A percentile compares a stretch with the other conserved stretches of the same genome.
These are phyloP conservation scores for Esox masquinongy DNA, from an alignment of 2,797 vertebrate genomes.

Conservation along the genomic window DNA sequence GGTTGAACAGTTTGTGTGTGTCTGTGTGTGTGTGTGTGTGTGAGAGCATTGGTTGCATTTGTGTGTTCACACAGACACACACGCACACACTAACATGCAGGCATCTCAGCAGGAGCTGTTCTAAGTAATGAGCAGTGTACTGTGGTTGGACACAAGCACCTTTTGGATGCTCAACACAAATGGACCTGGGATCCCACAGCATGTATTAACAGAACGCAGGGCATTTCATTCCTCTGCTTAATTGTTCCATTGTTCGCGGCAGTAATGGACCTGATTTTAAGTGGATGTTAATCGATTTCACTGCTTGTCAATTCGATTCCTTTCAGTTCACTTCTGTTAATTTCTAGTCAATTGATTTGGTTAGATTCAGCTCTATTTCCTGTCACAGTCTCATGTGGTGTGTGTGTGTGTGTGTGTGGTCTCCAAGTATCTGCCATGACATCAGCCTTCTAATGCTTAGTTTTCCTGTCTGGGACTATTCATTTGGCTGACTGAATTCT, in stretches of 20 bases:
- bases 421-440: too few species aligned
- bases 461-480: background rate
- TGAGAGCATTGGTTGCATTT: too few species aligned
- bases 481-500: background rate
- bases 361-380: background rate
- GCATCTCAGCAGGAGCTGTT: background rate
- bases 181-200: background rate
- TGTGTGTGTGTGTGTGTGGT: too few species aligned
- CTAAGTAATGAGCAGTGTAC: slow-evolving; percentile 48
- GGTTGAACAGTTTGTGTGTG: background rate
- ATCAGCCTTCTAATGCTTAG: background rate
- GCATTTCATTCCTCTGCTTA: background rate
- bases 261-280: background rate
- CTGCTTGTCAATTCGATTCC: background rate
- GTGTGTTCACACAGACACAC: too few species aligned
- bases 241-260: background rate
- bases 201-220: background rate
- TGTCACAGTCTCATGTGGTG: background rate
- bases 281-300: background rate
- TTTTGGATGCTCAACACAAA: background rate
- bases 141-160: slow-evolving; percentile 24
- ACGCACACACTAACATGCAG: background rate
- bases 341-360: background rate
- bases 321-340: background rate
- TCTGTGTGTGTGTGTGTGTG: background rate